Evolutionary conservation across 2,797 vertebrate genomes (phyloP).

Genomic region (Liparis tanakae): DNA sequence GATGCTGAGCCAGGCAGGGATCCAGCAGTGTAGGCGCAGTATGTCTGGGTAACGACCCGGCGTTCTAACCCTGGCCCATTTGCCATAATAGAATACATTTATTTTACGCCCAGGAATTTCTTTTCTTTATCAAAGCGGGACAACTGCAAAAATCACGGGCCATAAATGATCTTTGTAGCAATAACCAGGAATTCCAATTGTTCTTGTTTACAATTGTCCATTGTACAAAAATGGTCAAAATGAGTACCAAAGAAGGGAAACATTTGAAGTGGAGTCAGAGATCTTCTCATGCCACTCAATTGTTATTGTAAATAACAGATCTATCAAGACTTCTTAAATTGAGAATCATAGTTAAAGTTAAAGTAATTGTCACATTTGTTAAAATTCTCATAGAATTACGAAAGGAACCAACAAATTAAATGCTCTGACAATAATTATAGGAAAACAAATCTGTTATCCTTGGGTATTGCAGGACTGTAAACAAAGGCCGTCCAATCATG

Average conservation of each 20-base stretch:
- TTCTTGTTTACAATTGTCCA: not conserved
- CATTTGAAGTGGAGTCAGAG: not conserved
- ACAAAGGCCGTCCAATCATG: too few species aligned
- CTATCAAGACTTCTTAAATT: too few species aligned
- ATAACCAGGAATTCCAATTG: not conserved
- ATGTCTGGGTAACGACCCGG: not conserved
- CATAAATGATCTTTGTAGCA: not conserved
- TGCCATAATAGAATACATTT: not conserved
- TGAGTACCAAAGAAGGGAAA: not conserved
- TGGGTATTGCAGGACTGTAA: too few species aligned
- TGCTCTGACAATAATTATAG: too few species aligned
- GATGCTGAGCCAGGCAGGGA: constrained; percentile 8
- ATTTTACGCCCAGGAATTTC: not conserved
- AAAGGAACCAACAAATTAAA: too few species aligned
- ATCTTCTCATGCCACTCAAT: too few species aligned
- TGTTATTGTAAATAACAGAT: too few species aligned
- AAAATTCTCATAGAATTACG: too few species aligned
- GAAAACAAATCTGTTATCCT: too few species aligned
- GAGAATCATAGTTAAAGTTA: too few species aligned
- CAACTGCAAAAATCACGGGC: not conserved
- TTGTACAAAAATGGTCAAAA: not conserved
- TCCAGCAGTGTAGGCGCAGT: constrained; percentile 33
- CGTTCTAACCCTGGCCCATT: not conserved
- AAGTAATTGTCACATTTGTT: too few species aligned
- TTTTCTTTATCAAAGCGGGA: not conserved